phyloP scores from a whole-genome alignment of 2,797 vertebrate species.

The Pelochelys cantorii region DNA sequence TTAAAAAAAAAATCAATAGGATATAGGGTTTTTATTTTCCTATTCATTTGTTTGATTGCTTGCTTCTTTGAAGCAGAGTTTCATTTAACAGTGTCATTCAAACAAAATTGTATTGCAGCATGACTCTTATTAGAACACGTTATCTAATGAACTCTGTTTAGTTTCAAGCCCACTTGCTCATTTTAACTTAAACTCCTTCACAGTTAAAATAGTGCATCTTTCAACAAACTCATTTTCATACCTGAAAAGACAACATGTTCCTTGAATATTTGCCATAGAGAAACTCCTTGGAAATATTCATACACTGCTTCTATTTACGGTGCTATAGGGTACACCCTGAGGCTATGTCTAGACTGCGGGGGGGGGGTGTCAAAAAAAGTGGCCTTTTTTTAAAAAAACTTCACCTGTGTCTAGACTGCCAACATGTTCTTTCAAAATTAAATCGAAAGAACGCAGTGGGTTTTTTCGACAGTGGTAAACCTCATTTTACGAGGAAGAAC shows the following conservation, averaged over 20 bases:
- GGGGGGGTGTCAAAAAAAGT: too few relatives aligned
- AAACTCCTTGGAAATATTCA: background rate
- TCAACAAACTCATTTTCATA: background rate
- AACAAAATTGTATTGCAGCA: slow-evolving; percentile 35
- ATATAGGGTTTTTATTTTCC: background rate
- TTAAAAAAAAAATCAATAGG: slow-evolving; percentile 54
- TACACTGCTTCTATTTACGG: background rate
- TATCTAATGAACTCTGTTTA: slow-evolving; percentile 25
- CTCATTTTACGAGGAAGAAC: too few relatives aligned
- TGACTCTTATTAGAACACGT: background rate
- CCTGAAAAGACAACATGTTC: background rate
- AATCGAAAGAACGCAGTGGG: too few relatives aligned
- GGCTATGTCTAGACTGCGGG: too few relatives aligned
- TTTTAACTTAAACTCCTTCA: slow-evolving; percentile 34
- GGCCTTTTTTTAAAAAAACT: too few relatives aligned
- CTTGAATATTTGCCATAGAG: background rate
- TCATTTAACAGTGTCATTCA: slow-evolving; percentile 49
- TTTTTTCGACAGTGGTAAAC: too few relatives aligned
- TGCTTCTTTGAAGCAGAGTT: slow-evolving; percentile 37
- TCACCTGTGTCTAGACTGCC: too few relatives aligned
- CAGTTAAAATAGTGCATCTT: background rate
- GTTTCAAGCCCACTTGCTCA: background rate
- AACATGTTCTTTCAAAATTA: too few relatives aligned
- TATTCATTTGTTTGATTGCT: background rate
- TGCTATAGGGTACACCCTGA: too few relatives aligned